Percentiles rank a stretch among this genome's conserved stretches.
phyloP scores from a whole-genome alignment of 2,797 vertebrate species.

The Tinamus major region DNA sequence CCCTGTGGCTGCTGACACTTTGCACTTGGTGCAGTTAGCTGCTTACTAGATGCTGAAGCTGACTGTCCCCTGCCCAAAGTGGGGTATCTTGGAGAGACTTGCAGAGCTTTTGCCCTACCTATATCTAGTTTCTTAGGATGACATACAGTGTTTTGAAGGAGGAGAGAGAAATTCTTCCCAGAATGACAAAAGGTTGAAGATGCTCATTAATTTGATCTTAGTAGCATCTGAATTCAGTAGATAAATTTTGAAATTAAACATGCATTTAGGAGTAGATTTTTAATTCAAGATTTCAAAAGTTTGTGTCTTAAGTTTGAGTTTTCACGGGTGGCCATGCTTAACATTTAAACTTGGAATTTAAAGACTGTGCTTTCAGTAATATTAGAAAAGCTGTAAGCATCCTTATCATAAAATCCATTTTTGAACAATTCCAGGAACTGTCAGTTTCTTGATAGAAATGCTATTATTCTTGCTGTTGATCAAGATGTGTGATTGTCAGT shows the following conservation, averaged over 20 bases:
- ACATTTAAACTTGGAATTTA: background rate
- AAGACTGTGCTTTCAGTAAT: background rate
- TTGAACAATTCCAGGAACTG: background rate
- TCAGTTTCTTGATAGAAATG: background rate
- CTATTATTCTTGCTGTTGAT: background rate
- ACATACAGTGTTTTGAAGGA: background rate
- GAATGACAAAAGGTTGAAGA: background rate
- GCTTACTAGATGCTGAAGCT: background rate
- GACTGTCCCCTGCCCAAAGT: background rate
- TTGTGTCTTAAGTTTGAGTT: background rate
- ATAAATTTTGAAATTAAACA: background rate
- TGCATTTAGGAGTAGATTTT: background rate
- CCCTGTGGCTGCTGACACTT: background rate
- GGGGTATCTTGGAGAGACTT: background rate
- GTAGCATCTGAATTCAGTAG: background rate
- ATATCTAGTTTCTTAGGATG: background rate
- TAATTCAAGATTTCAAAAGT: background rate
- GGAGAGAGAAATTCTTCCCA: background rate
- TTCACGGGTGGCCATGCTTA: background rate
- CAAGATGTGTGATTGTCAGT: background rate
- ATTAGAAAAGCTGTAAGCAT: background rate
- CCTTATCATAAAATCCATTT: background rate
- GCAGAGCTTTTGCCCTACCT: background rate
- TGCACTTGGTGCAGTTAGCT: background rate
- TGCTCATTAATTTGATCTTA: background rate